These are phyloP conservation scores for Chrysogorgia sp. DNA, from an alignment of 92 coral and sea anemone species.

Conservation along the genomic window DNA sequence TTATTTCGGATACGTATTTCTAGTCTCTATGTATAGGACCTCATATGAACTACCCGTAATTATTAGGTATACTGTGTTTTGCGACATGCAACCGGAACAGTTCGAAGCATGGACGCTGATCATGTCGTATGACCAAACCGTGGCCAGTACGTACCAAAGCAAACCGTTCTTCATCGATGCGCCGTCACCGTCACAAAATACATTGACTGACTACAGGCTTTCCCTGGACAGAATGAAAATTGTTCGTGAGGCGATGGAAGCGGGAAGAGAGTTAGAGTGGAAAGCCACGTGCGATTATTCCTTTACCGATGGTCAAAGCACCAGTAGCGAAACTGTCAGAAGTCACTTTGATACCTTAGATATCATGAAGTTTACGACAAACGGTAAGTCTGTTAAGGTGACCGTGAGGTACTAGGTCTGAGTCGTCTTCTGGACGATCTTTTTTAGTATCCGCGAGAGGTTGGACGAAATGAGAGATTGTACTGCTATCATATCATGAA, in stretches of 20 bases:
- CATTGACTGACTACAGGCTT: slow-evolving; percentile 19
- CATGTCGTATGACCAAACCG: slow-evolving; percentile 13
- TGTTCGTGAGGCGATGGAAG: background rate
- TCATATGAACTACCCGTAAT: too few species aligned
- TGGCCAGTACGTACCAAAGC: background rate
- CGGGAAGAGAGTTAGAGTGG: slow-evolving; percentile 11
- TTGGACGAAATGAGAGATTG: too few species aligned
- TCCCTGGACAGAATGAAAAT: slow-evolving; percentile 13
- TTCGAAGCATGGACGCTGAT: slow-evolving; percentile 33
- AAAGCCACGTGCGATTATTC: slow-evolving; percentile 35
- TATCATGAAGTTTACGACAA: background rate
- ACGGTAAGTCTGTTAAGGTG: background rate
- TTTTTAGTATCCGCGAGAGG: too few species aligned
- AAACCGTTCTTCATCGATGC: background rate
- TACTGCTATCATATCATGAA: too few species aligned
- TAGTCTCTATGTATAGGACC: too few species aligned
- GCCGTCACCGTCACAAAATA: background rate
- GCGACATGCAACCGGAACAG: slow-evolving; percentile 20
- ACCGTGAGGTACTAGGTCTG: too few species aligned
- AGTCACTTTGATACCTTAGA: slow-evolving; percentile 2
- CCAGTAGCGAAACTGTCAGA: slow-evolving; percentile 8
- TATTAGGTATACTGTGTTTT: slow-evolving; percentile 1
- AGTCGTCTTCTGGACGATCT: too few species aligned
- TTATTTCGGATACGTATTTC: too few species aligned
- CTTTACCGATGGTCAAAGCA: background rate